Evolutionary conservation across 53 echinoderm and acorn worm genomes (phyloP), one percentile per base, ranked within the genome.

Genomic region (Stichopus horrens): DNA sequence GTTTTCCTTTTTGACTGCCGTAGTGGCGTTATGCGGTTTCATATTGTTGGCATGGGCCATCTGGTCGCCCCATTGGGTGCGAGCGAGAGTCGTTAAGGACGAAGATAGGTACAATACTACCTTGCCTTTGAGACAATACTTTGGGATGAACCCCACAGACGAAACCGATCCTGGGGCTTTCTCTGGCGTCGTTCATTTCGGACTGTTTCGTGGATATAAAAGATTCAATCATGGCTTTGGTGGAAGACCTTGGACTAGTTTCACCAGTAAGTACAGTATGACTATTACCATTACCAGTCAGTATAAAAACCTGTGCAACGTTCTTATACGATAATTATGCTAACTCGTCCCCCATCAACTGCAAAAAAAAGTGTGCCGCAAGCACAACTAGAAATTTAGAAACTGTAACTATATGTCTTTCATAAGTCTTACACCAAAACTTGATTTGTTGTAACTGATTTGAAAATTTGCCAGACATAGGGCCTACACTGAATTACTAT

Each of bases 211-310:
- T 74, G 98, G 95, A 9, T 96, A 95, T 86, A 96, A 96, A 92
- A 93, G 86, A 88, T 95, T 96, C 89, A 96, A 96, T 82, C 92
- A 95, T 77, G 96, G 93, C 0, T 90, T 96, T 13, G 96, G 96
- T 54, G 95, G 88, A 20, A 75, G 96, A 56, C 73, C 82, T 5
- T 91, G 89, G 88, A 11, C 51, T 4, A 95, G 96, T 74, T 96
- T 90, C 73, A 89, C 92, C 86, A 93, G 96, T 96, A 91, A 63
- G 90, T 20, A 52, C 9, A 63, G 90, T 37, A 37, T 37, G 37
- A 37, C 37, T 37, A 37, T 37, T 0, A 37, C 37, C 37, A 1
- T 37, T 37, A 2, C 37, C 37, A 0, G 37, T 37, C 37, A 37
- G 37, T 37, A 37, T 37, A 37, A 37, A 37, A 37, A 37, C 37